These are phyloP conservation scores for Pyrrhia umbra DNA, from an alignment of 2,888 invertebrate species.

Conservation along the genomic window DNA sequence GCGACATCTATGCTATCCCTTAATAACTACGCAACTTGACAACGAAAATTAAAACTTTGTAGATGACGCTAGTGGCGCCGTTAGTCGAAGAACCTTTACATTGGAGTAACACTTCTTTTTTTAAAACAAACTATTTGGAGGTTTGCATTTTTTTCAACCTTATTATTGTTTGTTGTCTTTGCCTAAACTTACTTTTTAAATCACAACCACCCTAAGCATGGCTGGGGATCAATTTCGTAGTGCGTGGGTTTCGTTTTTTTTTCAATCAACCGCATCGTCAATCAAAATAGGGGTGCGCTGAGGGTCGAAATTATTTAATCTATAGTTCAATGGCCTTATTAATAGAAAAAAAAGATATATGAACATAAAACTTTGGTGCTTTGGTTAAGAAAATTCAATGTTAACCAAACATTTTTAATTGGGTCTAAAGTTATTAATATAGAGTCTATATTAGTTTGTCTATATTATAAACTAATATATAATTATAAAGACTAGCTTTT, in stretches of 20 bases:
- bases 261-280: slow-evolving; percentile 79
- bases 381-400: too few species aligned
- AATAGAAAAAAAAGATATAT: slow-evolving; percentile 37
- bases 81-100: background rate
- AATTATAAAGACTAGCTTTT: too few species aligned
- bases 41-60: background rate
- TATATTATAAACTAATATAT: too few species aligned
- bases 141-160: slow-evolving; percentile 39
- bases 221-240: slow-evolving; percentile 67
- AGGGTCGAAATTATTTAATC: slow-evolving; percentile 68
- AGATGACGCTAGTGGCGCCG: slow-evolving; percentile 26
- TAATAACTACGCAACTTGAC: slow-evolving; percentile 4
- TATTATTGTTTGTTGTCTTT: slow-evolving; percentile 13
- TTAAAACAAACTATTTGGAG: background rate
- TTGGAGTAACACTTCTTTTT: background rate
- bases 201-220: slow-evolving; percentile 55
- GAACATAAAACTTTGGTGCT: too few species aligned
- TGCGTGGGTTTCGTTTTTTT: slow-evolving; percentile 67
- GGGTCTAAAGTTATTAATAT: too few species aligned
- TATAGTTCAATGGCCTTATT: slow-evolving; percentile 62
- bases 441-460: too few species aligned
- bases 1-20: slow-evolving; percentile 28
- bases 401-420: too few species aligned
- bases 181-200: slow-evolving; percentile 45
- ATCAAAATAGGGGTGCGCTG: slow-evolving; percentile 73